These are phyloP conservation scores for Hepsetus odoe DNA, from an alignment of 2,113 vertebrate genomes.

Conservation along the genomic window DNA sequence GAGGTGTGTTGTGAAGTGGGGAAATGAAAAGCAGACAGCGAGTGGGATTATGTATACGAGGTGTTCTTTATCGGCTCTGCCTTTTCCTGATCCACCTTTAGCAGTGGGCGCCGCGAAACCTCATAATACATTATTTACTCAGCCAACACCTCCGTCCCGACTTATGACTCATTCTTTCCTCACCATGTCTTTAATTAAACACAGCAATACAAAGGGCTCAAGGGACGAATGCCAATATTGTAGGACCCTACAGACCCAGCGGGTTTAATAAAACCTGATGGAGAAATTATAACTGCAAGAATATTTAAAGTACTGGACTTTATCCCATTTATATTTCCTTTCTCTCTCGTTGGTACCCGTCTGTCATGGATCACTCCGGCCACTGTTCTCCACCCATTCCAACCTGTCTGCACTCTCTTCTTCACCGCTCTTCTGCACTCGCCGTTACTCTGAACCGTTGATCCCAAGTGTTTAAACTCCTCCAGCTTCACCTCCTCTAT, in stretches of 20 bases:
- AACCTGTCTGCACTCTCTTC: too few relatives aligned
- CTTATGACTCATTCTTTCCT: neutral
- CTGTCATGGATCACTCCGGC: too few relatives aligned
- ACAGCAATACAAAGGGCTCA: neutral
- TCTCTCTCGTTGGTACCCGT: too few relatives aligned
- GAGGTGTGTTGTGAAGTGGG: neutral
- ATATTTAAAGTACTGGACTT: neutral
- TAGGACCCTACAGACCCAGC: neutral
- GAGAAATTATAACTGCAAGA: neutral
- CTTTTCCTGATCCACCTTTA: conserved; percentile 16
- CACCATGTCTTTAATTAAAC: conserved; percentile 18
- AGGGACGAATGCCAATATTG: neutral
- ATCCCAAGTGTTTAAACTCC: too few relatives aligned
- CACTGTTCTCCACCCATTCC: too few relatives aligned
- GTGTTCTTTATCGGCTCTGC: conserved; percentile 13
- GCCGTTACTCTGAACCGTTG: too few relatives aligned
- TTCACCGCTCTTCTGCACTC: too few relatives aligned
- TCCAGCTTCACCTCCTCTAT: too few relatives aligned
- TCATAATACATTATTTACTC: conserved; percentile 43
- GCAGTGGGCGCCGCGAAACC: neutral
- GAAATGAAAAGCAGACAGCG: neutral
- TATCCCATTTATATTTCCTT: too few relatives aligned
- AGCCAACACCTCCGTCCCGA: neutral
- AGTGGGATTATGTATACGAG: neutral
- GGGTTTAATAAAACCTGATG: conserved; percentile 1